Base-by-base conservation (phyloP, 2,797 vertebrate species). In the Microhierax caerulescens region DNA sequence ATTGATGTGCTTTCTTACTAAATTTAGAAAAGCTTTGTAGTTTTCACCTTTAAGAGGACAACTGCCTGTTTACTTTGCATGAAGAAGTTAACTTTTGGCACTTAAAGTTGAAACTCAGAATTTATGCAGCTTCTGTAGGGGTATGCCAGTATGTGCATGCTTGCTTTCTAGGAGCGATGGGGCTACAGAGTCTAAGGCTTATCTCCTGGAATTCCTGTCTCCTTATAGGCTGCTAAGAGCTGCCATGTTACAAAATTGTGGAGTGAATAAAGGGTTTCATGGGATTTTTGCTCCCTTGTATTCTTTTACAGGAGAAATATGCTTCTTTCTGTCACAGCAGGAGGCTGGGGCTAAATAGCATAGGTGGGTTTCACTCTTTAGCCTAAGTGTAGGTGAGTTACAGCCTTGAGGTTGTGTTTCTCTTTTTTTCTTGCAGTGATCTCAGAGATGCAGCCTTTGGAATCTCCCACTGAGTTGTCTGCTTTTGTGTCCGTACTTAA, bases 301-400 rank as follows among this genome's bases (percentile, higher is more conserved):
- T 93, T 97, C 92, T 95, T 95, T 96, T 94, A 86, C 95, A 96
- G 95, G 95, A 97, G 81, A 94, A 73, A 76, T 77, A 45, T 70
- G 54, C 92, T 94, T 79, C 90, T 93, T 97, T 96, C 86, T 95
- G 78, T 96, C 80, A 93, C 95, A 95, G 91, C 95, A 93, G 95
- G 91, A 94, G 80, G 90, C 68, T 37, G 95, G 95, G 95, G 72
- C 88, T 95, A 84, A 92, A 63, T 97, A 96, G 96, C 70, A 77
- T 97, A 97, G 95, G 86, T 95, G 96, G 93, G 92, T 95, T 96
- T 96, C 67, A 93, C 67, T 95, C 72, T 94, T 95, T 95, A 92
- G 94, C 78, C 53, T 93, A 87, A 90, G 93, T 39, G 81, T 97
- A 97, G 96, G 95, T 94, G 96, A 96, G 94, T 95, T 93, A 64